Conservation (phyloP, 35 echinoderm and acorn worm species). For the Heliocidaris tuberculata region DNA sequence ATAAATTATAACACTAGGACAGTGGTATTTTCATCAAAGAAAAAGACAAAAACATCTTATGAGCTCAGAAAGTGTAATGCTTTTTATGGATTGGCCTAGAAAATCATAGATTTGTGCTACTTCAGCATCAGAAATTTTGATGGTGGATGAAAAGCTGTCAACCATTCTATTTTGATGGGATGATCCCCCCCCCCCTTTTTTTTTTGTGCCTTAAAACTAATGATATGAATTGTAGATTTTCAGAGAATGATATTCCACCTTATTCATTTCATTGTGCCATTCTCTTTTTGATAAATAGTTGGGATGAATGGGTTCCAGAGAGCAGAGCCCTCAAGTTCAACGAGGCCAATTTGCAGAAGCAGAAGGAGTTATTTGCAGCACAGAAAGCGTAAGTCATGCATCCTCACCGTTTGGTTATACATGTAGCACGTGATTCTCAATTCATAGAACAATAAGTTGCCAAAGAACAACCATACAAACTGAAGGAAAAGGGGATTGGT, state of each 20-base stretch:
- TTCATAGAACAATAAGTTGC: background rate
- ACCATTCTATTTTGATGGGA: no score
- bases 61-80: no score
- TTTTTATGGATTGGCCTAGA: no score
- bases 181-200: no score
- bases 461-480: background rate
- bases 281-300: conserved; percentile 48
- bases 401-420: no score
- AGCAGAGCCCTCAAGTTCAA: conserved; percentile 94
- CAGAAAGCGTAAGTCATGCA: conserved; percentile 86
- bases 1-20: no score
- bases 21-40: no score
- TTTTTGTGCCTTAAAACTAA: no score
- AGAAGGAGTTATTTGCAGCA: conserved; percentile 90
- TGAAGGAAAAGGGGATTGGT: background rate
- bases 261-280: conserved; percentile 24
- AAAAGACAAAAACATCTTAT: no score
- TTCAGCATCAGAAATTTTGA: background rate
- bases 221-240: no score
- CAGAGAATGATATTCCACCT: background rate
- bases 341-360: conserved; percentile 97
- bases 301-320: conserved; percentile 99
- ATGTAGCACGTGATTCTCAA: background rate
- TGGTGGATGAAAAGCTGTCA: background rate
- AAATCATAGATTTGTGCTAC: no score